Conservation (phyloP, 2,797 vertebrate species). For the Poeciliopsis infans region DNA sequence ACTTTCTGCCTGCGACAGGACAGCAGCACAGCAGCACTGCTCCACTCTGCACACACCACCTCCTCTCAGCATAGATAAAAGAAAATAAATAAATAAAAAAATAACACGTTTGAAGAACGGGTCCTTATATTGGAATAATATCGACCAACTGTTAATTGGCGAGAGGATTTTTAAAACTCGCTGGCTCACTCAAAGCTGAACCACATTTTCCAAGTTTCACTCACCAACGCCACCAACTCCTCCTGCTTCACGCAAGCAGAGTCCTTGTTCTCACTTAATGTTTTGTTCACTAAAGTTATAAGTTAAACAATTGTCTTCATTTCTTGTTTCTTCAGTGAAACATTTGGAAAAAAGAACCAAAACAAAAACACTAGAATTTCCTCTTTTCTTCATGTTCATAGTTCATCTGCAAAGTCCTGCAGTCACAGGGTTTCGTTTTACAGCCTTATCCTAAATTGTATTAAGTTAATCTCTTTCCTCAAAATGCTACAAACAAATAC, state of each 20-base stretch:
- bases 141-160: neutral
- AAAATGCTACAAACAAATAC: too few species aligned
- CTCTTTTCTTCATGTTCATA: too few species aligned
- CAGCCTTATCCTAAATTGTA: too few species aligned
- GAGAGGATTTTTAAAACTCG: neutral
- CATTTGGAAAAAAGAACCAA: too few species aligned
- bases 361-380: too few species aligned
- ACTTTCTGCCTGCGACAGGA: constrained; percentile 56
- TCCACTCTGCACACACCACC: constrained; percentile 38
- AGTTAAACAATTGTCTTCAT: too few species aligned
- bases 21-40: constrained; percentile 45
- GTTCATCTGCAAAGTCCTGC: too few species aligned
- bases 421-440: too few species aligned
- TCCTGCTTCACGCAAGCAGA: neutral
- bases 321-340: too few species aligned
- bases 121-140: neutral
- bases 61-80: neutral
- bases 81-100: neutral
- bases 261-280: neutral
- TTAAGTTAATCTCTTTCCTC: too few species aligned
- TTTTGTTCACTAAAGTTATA: too few species aligned
- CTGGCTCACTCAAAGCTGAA: neutral
- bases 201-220: neutral
- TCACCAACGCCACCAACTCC: neutral
- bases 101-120: too few species aligned